Evolutionary conservation across 2,797 vertebrate species (phyloP), one percentile per base, ranked within the genome.

Genomic region (Gallinago stenura): DNA sequence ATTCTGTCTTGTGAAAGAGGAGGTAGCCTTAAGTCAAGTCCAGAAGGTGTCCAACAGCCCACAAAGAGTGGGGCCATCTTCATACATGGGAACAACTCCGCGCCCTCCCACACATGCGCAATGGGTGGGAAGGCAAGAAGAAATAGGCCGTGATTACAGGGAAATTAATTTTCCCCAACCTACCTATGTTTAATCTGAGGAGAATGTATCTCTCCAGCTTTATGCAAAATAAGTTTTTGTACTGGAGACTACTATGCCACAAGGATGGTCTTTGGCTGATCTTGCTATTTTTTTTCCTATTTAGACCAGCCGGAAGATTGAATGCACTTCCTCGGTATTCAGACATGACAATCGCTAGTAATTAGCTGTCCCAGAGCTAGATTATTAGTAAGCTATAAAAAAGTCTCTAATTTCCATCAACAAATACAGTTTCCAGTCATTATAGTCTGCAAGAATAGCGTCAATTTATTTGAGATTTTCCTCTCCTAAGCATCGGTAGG

Each of bases 301-400:
- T 91, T 83, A 33, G 61, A 78, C 64, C 65, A 86, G 72, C 50
- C 12, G 6, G 31, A 82, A 91, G 94, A 94, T 28, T 84, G 83
- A 96, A 83, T 54, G 65, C 25, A n/a, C 33, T 84, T 50, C 89
- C 92, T 96, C 87, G 53, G 85, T 50, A 90, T 89, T 96, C 93
- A 96, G 94, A 69, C 77, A 48, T 50, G 78, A 79, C 90, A 94
- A 53, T 87, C 80, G 50, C 84, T 78, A 75, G 86, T 92, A 97
- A 96, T 93, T 96, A 96, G 88, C 70, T 87, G 93, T 95, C 90
- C 91, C 92, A 85, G 83, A 83, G 75, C 93, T 95, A 89, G 91
- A 88, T 91, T 96, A 97, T 95, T 91, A 96, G 91, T 88, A 94
- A 96, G 83, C 73, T 95, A 94, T 83, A 89, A 96, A 93, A 83